Base-by-base conservation (phyloP, 2,797 vertebrate genomes). In the Xyrichtys novacula region DNA sequence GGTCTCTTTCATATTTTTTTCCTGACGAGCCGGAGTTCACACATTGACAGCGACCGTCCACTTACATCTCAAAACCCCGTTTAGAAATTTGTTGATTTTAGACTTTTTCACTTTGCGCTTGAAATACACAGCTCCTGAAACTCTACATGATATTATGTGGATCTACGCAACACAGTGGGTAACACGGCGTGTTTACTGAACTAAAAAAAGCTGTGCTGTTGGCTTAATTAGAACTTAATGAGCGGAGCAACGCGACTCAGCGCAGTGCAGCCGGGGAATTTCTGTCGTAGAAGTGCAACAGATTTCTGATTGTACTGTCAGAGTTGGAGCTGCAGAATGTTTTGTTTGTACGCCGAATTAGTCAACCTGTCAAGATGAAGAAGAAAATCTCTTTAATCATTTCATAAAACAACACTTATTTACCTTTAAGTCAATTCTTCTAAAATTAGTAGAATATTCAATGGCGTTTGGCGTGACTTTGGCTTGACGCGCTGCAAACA, bases 81-180 rank as follows among this genome's bases (percentile, higher is more conserved):
- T 53, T 2, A 0, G 17, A 54, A 58, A 67, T 42, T 0, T 1
- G 2, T 7, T 4, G 25, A n/a, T 49, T 63, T 12, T 43, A 36
- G 0, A 16, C 5, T 12, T 29, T 3, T 10, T 20, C 16, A 0
- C 4, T 3, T 1, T 11, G 23, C 11, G 9, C 10, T 26, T 2
- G 2, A 5, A 29, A 10, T 16, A 12, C 23, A 1, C 10, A 5
- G 6, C 19, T n/a, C 7, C 1, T 22, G 16, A 23, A 25, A 40
- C 26, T 17, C 0, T 0, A 5, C 22, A 16, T 22, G 3, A 4
- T 14, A 0, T 0, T 0, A n/a, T 6, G 11, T 25, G 2, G 8
- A 8, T 17, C 8, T 7, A 3, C 15, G 4, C 2, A 66, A 0
- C 11, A 7, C 20, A 2, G 5, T 14, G 4, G 23, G 5, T 0